Base-by-base conservation (phyloP, 2,888 invertebrate species). In the Morinoia aosen region DNA sequence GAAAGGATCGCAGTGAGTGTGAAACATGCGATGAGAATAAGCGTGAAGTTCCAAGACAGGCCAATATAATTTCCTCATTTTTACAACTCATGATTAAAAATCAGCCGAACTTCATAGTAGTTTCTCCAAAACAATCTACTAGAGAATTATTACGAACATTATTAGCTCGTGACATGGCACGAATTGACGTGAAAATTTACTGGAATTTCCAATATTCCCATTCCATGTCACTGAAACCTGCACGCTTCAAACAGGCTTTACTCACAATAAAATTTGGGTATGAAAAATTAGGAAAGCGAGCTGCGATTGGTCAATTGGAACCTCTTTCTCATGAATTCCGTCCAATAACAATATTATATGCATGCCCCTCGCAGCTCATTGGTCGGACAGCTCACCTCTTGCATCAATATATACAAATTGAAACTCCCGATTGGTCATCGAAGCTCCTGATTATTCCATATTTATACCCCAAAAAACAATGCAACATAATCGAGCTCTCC, bases 261-360 rank as follows among this genome's bases (percentile, higher is more conserved):
- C 10, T 76, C 76, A 16, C 25, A 76, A 33, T 33, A 76, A 76
- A 76, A 76, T 76, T 76, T 76, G 76, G 76, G 48, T 90, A 48
- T 19, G 39, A 40, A 40, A 48, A 90, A 10, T 40, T 90, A 39
- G 39, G 19, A 90, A 90, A 40, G 90, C 16, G 48, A 48, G 90
- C 57, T 12, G 2, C 57, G 57, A 93, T 93, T 93, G 93, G 93
- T 57, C 33, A 12, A 93, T 93, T 93, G 93, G 57, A 4, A 3
- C 25, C 58, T 57, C n/a, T 57, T 25, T 12, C 25, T 93, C 93
- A 93, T 93, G 93, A 90, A 48, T 90, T 40, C 57, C 57, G 33
- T 39, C 93, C 93, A 93, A 93, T 93, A 48, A 48, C 93, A 93
- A 93, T 93, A 93, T 93, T 57, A 93, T 93, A 93, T 93, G 93